Evolutionary conservation across 1,140 invertebrate species (phyloP).

Genomic region (Akabosia matsudoensis): DNA sequence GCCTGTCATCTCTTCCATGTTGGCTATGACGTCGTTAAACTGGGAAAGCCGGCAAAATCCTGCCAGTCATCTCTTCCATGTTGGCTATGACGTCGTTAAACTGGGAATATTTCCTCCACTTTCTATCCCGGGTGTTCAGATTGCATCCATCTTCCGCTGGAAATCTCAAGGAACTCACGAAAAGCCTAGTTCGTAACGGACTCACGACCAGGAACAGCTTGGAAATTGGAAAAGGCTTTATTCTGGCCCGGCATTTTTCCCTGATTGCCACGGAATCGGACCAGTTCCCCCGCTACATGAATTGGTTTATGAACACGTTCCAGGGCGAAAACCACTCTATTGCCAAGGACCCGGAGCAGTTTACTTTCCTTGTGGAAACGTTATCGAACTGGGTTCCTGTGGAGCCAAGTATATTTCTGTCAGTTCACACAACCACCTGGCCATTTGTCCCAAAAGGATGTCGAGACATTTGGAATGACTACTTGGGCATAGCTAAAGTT

Average conservation of each 20-base stretch:
- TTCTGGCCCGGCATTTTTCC: constrained; percentile 43
- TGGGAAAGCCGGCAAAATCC: constrained; percentile 32
- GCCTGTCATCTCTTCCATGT: not conserved
- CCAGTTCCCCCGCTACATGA: constrained; percentile 39
- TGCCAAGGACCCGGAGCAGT: constrained; percentile 21
- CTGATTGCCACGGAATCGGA: constrained; percentile 38
- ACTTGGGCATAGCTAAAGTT: constrained; percentile 37
- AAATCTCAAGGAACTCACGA: constrained; percentile 35
- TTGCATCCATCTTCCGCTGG: constrained; percentile 13
- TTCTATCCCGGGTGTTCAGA: constrained; percentile 30
- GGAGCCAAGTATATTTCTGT: constrained; percentile 43
- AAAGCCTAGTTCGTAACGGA: constrained; percentile 30
- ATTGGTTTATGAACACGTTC: constrained; percentile 42
- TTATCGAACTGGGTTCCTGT: constrained; percentile 37
- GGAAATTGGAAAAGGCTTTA: constrained; percentile 35
- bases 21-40: constrained; percentile 12
- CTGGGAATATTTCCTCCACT: constrained; percentile 36
- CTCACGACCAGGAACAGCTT: constrained; percentile 15
- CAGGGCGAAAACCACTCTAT: constrained; percentile 31
- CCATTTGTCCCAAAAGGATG: constrained; percentile 37
- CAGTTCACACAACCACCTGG: constrained; percentile 39
- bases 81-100: constrained; percentile 13
- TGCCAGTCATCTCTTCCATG: not conserved
- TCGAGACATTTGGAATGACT: constrained; percentile 33
- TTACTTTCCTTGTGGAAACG: constrained; percentile 34